A percentile compares a stretch with the other conserved stretches of the same genome.
These are phyloP conservation scores for Esox masquinongy DNA, from an alignment of 2,797 vertebrate genomes.

Conservation along the genomic window DNA sequence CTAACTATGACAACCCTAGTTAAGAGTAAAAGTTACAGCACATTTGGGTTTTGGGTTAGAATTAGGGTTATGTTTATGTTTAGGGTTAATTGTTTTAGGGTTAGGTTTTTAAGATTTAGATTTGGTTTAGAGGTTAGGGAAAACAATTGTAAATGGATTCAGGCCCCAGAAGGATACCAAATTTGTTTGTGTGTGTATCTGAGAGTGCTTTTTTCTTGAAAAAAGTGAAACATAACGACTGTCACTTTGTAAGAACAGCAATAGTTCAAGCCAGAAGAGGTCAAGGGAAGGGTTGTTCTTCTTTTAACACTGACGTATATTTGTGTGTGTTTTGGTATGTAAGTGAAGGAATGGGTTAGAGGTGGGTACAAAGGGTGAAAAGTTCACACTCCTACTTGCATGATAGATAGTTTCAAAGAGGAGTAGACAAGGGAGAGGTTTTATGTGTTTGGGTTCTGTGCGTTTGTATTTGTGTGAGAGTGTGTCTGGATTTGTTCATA, in stretches of 20 bases:
- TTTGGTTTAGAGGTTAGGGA: too few relatives aligned
- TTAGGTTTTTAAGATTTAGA: too few relatives aligned
- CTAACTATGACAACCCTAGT: too few relatives aligned
- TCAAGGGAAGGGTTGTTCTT: neutral
- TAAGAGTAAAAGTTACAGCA: too few relatives aligned
- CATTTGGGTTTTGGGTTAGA: too few relatives aligned
- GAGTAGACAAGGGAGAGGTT: neutral
- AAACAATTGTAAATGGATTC: too few relatives aligned
- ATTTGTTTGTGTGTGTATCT: neutral
- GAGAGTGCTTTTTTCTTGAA: neutral
- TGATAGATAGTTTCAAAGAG: neutral
- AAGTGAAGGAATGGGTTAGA: neutral
- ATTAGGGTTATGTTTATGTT: too few relatives aligned
- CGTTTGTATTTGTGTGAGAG: constrained; percentile 12
- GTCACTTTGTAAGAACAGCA: too few relatives aligned
- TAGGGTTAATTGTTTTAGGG: too few relatives aligned
- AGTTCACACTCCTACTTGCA: neutral
- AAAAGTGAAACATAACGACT: neutral
- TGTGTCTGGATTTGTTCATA: neutral
- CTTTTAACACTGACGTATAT: neutral
- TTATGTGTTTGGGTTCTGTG: neutral
- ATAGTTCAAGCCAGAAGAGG: neutral
- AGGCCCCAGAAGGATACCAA: too few relatives aligned
- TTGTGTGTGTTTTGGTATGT: constrained; percentile 4
- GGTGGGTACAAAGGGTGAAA: neutral